A percentile compares a stretch with the other conserved stretches of the same genome.
These are phyloP conservation scores for Botrylloides violaceus DNA, from an alignment of 23 tunicate genomes.

Conservation along the genomic window DNA sequence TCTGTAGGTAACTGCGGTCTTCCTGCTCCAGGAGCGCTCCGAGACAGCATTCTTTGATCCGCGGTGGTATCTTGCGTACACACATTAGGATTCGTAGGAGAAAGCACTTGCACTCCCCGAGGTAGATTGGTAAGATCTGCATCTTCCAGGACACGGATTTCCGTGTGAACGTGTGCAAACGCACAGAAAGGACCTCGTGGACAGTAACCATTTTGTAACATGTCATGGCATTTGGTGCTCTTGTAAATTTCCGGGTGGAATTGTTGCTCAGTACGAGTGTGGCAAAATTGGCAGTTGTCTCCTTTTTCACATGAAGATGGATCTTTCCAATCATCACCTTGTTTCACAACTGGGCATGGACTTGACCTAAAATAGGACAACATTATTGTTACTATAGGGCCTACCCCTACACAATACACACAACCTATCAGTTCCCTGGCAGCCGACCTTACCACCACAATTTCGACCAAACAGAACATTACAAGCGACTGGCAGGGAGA, in stretches of 20 bases:
- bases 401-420: too few relatives aligned
- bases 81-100: background rate
- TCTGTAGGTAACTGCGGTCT: background rate
- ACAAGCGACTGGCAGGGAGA: too few relatives aligned
- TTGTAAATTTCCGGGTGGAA: slow-evolving; percentile 99
- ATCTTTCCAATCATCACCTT: slow-evolving; percentile 99
- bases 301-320: slow-evolving; percentile 98
- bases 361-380: slow-evolving; percentile 69
- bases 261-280: slow-evolving; percentile 99
- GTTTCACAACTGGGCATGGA: slow-evolving; percentile 97
- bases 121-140: slow-evolving; percentile 6
- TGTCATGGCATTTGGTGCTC: slow-evolving; percentile 98
- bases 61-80: background rate
- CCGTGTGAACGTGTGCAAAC: slow-evolving; percentile 98
- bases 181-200: slow-evolving; percentile 99
- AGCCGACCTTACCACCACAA: too few relatives aligned
- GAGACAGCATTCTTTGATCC: background rate
- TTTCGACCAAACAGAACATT: too few relatives aligned
- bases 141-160: slow-evolving; percentile 75
- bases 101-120: background rate
- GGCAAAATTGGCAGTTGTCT: slow-evolving; percentile 91
- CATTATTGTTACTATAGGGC: too few relatives aligned
- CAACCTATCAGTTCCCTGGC: too few relatives aligned
- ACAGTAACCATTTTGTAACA: slow-evolving; percentile 96
- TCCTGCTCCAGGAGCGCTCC: slow-evolving; percentile 24